A percentile compares a stretch with the other conserved stretches of the same genome.
Conservation (phyloP, 2,888 invertebrate species). For the Ptilodon capucinus region DNA sequence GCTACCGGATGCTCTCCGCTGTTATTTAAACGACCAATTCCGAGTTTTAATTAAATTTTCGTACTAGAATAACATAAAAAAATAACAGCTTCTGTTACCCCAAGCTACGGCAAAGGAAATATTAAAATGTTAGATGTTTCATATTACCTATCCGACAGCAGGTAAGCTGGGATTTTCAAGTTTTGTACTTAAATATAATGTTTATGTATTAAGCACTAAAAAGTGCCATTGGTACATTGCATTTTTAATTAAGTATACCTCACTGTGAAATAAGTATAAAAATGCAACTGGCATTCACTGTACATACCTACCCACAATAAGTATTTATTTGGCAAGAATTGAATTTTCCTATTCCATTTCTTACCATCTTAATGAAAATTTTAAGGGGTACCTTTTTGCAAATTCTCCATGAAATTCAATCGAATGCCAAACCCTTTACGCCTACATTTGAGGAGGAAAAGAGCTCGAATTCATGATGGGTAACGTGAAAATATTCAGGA, state of each 20-base stretch:
- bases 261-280: too few species aligned
- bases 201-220: too few species aligned
- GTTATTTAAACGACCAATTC: constrained; percentile 49
- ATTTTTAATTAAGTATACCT: too few species aligned
- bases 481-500: constrained; percentile 10
- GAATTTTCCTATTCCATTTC: constrained; percentile 18
- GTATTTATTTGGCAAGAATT: not conserved
- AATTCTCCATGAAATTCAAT: constrained; percentile 13
- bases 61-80: constrained; percentile 45
- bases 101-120: constrained; percentile 28
- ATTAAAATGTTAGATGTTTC: constrained; percentile 21
- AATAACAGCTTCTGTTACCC: constrained; percentile 42
- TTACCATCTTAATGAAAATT: constrained; percentile 15
- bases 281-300: too few species aligned
- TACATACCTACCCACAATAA: too few species aligned
- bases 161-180: constrained; percentile 4
- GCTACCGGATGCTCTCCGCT: constrained; percentile 32
- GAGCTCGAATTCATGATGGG: not conserved
- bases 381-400: constrained; percentile 12
- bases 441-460: constrained; percentile 6
- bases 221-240: too few species aligned
- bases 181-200: too few species aligned
- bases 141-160: constrained; percentile 6
- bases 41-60: constrained; percentile 64
- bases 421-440: constrained; percentile 12